These are phyloP conservation scores for Aplidium turbinatum DNA, from an alignment of 23 tunicate genomes.

Conservation along the genomic window DNA sequence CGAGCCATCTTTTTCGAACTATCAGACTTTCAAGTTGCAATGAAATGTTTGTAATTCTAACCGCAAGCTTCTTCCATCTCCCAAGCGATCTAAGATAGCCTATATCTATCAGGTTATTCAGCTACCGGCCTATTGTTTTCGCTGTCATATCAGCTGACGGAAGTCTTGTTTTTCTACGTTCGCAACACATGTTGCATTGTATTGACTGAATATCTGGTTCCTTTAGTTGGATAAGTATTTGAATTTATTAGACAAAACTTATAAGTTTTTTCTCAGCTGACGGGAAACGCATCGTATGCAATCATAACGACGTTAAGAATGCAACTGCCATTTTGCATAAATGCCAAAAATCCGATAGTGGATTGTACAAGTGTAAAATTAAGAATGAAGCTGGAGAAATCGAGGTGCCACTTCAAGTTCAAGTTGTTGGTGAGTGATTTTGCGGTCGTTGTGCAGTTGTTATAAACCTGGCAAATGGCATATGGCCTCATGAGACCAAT, in stretches of 20 bases:
- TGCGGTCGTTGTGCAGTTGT: no score
- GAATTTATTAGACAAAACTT: background rate
- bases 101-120: no score
- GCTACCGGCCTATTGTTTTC: no score
- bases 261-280: constrained; percentile 52
- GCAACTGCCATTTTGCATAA: constrained; percentile 69
- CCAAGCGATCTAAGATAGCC: no score
- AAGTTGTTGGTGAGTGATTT: constrained; percentile 65
- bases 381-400: constrained; percentile 92
- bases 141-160: no score
- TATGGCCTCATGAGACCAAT: no score
- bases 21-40: no score
- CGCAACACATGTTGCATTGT: background rate
- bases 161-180: background rate
- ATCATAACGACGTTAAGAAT: constrained; percentile 36
- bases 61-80: no score
- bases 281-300: constrained; percentile 60
- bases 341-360: constrained; percentile 60
- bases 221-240: background rate
- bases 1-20: no score
- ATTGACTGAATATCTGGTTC: background rate
- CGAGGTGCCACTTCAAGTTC: constrained; percentile 65
- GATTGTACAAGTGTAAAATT: constrained; percentile 71
- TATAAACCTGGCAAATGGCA: no score
- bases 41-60: no score